These are phyloP conservation scores for Junonia oenone DNA, from an alignment of 2,888 invertebrate species.

Conservation along the genomic window DNA sequence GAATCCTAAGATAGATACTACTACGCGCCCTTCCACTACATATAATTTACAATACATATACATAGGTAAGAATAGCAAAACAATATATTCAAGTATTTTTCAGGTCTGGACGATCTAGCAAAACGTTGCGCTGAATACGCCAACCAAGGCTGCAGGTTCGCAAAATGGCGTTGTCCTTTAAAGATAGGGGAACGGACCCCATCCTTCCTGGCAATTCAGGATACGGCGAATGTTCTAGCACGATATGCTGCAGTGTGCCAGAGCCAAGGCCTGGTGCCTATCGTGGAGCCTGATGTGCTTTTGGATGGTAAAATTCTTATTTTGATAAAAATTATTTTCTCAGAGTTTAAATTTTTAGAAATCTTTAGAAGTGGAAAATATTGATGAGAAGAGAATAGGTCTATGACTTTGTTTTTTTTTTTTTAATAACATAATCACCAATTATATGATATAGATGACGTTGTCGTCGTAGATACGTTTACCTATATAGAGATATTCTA, in stretches of 20 bases:
- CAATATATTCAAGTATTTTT: conserved; percentile 7
- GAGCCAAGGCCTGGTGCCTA: conserved; percentile 97
- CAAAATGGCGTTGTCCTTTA: conserved; percentile 98
- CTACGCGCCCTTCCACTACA: too few relatives aligned
- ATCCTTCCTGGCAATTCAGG: conserved; percentile 91
- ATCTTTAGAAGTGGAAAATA: neutral
- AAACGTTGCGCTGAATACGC: conserved; percentile 97
- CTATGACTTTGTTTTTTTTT: too few relatives aligned
- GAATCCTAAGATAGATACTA: too few relatives aligned
- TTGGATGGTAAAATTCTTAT: conserved; percentile 89
- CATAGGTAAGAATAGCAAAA: neutral
- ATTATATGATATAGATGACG: too few relatives aligned
- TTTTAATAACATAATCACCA: too few relatives aligned
- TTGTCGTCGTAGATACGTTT: too few relatives aligned
- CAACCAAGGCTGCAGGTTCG: conserved; percentile 97
- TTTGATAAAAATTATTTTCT: too few relatives aligned
- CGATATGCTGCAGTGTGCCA: conserved; percentile 98
- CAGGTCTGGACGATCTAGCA: conserved; percentile 93
- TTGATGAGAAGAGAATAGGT: neutral
- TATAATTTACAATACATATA: too few relatives aligned
- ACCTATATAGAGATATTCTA: too few relatives aligned
- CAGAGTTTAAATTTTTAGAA: neutral
- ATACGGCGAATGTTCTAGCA: conserved; percentile 97
- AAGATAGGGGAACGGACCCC: conserved; percentile 95
- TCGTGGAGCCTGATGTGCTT: conserved; percentile 98